Conservation (phyloP, 2,113 vertebrate genomes). For the Anolis sagrei region DNA sequence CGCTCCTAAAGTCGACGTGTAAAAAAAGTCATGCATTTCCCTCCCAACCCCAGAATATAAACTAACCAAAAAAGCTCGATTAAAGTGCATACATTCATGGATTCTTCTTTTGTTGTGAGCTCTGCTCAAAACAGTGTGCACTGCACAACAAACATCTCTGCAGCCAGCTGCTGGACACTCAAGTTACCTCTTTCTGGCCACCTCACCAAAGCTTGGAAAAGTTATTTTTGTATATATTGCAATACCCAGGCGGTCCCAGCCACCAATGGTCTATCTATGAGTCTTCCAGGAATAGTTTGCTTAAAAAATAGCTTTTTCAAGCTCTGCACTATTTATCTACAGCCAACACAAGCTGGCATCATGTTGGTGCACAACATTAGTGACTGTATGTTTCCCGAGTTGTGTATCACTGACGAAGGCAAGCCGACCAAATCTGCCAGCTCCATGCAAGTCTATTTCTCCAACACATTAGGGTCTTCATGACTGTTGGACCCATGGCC, state of each 20-base stretch:
- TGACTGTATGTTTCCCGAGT: too few species aligned
- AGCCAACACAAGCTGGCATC: too few species aligned
- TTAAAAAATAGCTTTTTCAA: not conserved
- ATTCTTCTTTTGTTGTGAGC: conserved; percentile 46
- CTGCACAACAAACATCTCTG: not conserved
- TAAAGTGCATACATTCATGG: conserved; percentile 80
- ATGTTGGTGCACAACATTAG: too few species aligned
- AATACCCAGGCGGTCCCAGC: not conserved
- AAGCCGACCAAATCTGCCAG: too few species aligned
- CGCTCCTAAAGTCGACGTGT: conserved; percentile 58
- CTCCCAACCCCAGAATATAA: conserved; percentile 31
- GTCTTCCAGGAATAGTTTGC: not conserved
- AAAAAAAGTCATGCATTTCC: conserved; percentile 23
- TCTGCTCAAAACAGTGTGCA: conserved; percentile 7
- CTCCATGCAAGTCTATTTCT: too few species aligned
- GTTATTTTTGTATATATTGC: not conserved
- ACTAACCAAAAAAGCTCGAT: conserved; percentile 36
- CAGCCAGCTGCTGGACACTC: conserved; percentile 22
- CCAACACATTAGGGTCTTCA: too few species aligned
- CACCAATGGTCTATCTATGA: not conserved
- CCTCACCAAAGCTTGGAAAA: not conserved
- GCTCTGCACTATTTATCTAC: not conserved
- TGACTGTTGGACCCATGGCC: too few species aligned
- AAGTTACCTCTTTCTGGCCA: too few species aligned
- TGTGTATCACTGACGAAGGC: too few species aligned